Conservation (phyloP, 2,888 invertebrate genomes). For the Agriotes lineatus region DNA sequence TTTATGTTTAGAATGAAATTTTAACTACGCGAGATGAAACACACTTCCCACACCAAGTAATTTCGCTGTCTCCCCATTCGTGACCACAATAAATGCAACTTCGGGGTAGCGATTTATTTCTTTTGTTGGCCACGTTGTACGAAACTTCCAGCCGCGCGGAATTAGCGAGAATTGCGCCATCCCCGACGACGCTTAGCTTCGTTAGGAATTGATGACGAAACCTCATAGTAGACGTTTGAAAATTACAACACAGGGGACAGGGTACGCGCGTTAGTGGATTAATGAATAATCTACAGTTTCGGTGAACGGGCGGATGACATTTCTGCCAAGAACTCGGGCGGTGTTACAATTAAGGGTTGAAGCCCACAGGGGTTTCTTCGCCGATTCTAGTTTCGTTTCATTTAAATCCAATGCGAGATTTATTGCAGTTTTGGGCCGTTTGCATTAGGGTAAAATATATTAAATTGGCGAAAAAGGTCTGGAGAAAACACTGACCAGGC, state of each 20-base stretch:
- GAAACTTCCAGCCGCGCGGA: background rate
- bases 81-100: conserved; percentile 24
- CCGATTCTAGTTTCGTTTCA: background rate
- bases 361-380: background rate
- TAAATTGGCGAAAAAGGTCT: background rate
- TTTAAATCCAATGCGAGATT: background rate
- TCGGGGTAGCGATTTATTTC: background rate
- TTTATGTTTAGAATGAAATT: conserved; percentile 24
- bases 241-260: background rate
- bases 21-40: conserved; percentile 24
- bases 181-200: background rate
- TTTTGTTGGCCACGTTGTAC: background rate
- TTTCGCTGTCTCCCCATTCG: conserved; percentile 18
- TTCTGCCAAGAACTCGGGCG: background rate
- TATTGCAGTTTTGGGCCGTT: conserved; percentile 6
- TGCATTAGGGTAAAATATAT: conserved; percentile 10
- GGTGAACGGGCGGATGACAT: background rate
- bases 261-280: conserved; percentile 1
- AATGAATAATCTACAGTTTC: background rate
- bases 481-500: background rate
- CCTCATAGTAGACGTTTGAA: background rate
- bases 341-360: background rate
- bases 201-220: background rate
- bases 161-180: background rate
- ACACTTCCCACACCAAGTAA: conserved; percentile 17